Conservation (phyloP, 2,113 vertebrate genomes). For the Indicator indicator region DNA sequence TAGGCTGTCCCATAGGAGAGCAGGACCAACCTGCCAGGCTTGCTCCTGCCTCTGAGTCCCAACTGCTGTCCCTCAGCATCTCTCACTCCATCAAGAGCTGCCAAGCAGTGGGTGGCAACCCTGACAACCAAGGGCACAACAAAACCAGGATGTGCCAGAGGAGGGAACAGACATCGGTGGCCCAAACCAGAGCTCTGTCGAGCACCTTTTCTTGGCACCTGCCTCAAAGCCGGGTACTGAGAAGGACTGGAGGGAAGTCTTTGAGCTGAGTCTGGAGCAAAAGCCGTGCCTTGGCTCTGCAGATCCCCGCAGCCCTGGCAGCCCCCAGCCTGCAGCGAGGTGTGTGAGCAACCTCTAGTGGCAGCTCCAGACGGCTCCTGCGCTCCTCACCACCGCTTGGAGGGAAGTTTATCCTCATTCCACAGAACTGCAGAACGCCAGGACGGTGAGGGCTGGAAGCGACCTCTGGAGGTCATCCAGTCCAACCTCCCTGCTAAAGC, state of each 20-base stretch:
- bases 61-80: rapidly evolving
- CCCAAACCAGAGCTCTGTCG: neutral
- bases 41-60: neutral
- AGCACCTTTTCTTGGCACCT: neutral
- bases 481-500: too few relatives aligned
- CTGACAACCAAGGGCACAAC: neutral
- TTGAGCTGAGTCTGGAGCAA: neutral
- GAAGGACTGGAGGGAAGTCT: neutral
- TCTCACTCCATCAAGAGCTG: neutral
- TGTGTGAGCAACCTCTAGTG: constrained; percentile 55
- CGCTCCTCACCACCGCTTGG: neutral
- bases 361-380: neutral
- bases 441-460: too few relatives aligned
- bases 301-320: neutral
- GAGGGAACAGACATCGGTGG: neutral
- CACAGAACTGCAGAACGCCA: neutral
- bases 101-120: neutral
- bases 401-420: neutral
- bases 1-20: neutral
- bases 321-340: neutral
- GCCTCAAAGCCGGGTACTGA: neutral
- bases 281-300: neutral
- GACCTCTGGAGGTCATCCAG: too few relatives aligned
- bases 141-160: neutral
- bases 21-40: neutral